Evolutionary conservation across 2,113 vertebrate genomes (phyloP).

Genomic region (Pseudolaguvia tuberculata): DNA sequence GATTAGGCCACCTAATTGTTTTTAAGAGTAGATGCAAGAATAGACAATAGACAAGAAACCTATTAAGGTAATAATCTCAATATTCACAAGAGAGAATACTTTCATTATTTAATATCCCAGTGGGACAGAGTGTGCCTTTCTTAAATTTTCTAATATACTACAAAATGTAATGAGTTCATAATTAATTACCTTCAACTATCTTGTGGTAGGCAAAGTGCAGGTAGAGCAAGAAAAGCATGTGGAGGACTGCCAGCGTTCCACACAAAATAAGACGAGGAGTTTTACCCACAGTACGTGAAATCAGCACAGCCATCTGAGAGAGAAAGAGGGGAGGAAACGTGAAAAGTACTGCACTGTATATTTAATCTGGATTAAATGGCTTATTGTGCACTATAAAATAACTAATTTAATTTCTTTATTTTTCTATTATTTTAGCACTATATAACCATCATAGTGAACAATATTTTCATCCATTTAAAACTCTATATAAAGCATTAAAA

Average conservation of each 20-base stretch:
- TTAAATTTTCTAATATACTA: conserved; percentile 4
- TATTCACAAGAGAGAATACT: conserved; percentile 1
- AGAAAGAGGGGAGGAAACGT: not conserved
- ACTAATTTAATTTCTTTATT: not conserved
- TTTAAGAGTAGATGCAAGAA: conserved; percentile 38
- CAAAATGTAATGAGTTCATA: not conserved
- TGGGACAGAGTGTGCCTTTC: not conserved
- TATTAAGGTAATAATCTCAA: conserved; percentile 29
- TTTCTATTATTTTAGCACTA: not conserved
- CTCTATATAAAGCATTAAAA: not conserved
- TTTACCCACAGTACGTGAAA: conserved; percentile 89
- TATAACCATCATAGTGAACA: not conserved
- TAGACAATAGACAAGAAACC: conserved; percentile 27
- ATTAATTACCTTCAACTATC: conserved; percentile 84
- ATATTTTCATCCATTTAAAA: too few relatives aligned
- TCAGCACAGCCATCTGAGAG: conserved; percentile 81
- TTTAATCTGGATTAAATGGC: not conserved
- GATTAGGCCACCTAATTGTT: conserved; percentile 13
- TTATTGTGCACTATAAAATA: not conserved
- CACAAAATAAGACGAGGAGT: conserved; percentile 91
- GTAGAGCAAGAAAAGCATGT: conserved; percentile 97
- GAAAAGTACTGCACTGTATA: not conserved
- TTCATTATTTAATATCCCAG: conserved; percentile 11
- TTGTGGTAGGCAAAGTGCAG: conserved; percentile 97
- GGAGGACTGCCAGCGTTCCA: conserved; percentile 79